Conservation (phyloP, 2,888 invertebrate species). For the Fragum whitleyi region DNA sequence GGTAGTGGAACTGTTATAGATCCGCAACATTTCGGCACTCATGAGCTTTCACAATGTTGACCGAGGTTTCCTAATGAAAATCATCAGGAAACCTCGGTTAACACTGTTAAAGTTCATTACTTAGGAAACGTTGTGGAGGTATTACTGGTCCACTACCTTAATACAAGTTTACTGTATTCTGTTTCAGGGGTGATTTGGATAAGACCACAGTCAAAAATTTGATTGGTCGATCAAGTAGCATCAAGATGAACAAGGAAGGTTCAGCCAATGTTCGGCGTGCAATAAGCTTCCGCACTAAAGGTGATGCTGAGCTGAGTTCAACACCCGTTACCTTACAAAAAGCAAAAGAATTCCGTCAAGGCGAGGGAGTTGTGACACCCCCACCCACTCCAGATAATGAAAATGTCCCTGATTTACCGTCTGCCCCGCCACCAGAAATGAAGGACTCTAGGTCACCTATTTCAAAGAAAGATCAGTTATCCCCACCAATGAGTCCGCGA, state of each 20-base stretch:
- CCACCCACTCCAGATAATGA: slow-evolving; percentile 49
- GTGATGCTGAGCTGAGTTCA: slow-evolving; percentile 62
- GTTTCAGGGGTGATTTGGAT: slow-evolving; percentile 66
- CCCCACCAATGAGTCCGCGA: slow-evolving; percentile 74
- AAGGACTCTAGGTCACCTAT: slow-evolving; percentile 61
- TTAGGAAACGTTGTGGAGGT: too few relatives aligned
- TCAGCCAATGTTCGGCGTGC: slow-evolving; percentile 72
- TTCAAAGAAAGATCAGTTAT: slow-evolving; percentile 72
- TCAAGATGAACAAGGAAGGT: slow-evolving; percentile 72
- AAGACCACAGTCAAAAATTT: slow-evolving; percentile 76
- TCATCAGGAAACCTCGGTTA: too few relatives aligned
- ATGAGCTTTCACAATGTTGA: too few relatives aligned
- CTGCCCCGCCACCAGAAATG: slow-evolving; percentile 69
- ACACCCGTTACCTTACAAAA: slow-evolving; percentile 76
- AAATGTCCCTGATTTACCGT: slow-evolving; percentile 69
- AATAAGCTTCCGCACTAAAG: slow-evolving; percentile 75
- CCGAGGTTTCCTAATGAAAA: too few relatives aligned
- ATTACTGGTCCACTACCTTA: too few relatives aligned
- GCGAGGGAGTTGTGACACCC: slow-evolving; percentile 68
- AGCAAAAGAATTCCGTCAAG: slow-evolving; percentile 76
- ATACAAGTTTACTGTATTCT: too few relatives aligned
- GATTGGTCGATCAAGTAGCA: slow-evolving; percentile 78
- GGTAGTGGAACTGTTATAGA: too few relatives aligned
- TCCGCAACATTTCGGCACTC: too few relatives aligned
- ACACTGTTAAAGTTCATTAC: too few relatives aligned